Base-by-base conservation (phyloP, 1,140 invertebrate genomes). In the Akabosia matsudoensis region DNA sequence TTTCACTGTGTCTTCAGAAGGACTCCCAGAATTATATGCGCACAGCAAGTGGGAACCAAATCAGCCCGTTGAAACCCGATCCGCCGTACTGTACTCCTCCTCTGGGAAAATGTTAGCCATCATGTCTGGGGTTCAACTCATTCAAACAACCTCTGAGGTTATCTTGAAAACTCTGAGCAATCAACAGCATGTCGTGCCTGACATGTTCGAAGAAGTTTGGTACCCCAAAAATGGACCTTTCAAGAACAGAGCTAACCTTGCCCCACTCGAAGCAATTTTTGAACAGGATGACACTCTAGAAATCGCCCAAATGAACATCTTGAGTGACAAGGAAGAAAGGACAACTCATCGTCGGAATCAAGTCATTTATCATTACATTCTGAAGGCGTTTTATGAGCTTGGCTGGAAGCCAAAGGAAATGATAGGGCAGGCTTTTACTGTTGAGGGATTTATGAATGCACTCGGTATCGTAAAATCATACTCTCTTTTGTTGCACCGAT, bases 181-280 rank as follows among this genome's bases (percentile, higher is more conserved):
- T 24, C 75, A 76, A 28, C 70, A 76, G 22, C 37, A 24, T 16
- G 37, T 37, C 22, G 2, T 72, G n/a, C 75, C 75, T 14, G 75
- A 64, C 31, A 33, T 76, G 24, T 76, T n/a, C 61, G 51, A 72
- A 13, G 37, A 72, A 4, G 70, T 73, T 73, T 76, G 34, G 33
- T 33, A 51, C 10, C 13, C 45, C 0, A 76, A 73, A 37, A 22
- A 22, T 1, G 75, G 75, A n/a, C 24, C 31, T n/a, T 54, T 45
- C 33, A 37, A 52, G 51, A 73, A 76, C 24, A 73, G 1, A 22
- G 22, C 22, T 10, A 56, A 56, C 22, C 37, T 45, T 45, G 18
- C 18, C 37, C 18, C 37, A 45, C 24, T 56, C 13, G 61, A 67
- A 31, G 30, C 24, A 10, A 28, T 67, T 28, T 28, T 30, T 30